Percentiles rank a stretch among this genome's conserved stretches.
Evolutionary conservation across 2,113 vertebrate species (phyloP).

Genomic region (Drymodes brunneopygia): DNA sequence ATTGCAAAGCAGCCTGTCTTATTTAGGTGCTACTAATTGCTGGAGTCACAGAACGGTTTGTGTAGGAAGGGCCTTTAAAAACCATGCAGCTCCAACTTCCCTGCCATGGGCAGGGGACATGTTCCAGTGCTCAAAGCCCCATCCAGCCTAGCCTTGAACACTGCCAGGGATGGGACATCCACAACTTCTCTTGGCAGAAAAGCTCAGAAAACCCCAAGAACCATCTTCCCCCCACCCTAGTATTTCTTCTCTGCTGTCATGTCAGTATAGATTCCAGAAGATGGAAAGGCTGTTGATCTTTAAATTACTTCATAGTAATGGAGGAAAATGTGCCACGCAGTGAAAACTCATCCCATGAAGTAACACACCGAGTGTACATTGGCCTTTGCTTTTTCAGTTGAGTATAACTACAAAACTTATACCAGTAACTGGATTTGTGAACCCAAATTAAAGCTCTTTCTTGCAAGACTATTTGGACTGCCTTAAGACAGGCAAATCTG

Average conservation of each 20-base stretch:
- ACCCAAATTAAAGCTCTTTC: not conserved
- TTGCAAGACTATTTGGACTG: not conserved
- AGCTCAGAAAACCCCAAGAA: not conserved
- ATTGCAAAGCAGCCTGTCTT: not conserved
- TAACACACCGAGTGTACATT: not conserved
- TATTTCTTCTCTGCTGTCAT: not conserved
- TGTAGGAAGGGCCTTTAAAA: not conserved
- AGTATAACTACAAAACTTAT: not conserved
- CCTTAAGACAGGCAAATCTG: not conserved
- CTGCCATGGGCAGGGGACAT: not conserved
- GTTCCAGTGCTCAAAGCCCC: not conserved
- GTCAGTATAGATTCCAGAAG: not conserved
- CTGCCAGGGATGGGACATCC: not conserved
- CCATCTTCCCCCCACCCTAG: rapidly evolving
- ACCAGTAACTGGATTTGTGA: not conserved
- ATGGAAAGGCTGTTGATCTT: not conserved
- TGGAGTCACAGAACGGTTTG: not conserved
- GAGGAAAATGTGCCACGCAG: not conserved
- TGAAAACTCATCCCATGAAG: not conserved
- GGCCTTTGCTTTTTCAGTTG: not conserved
- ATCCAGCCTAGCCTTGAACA: not conserved
- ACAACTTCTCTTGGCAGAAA: not conserved
- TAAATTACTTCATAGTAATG: not conserved
- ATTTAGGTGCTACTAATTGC: not conserved
- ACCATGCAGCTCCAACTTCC: not conserved